Conservation (phyloP, 1,140 invertebrate species). For the Zeugodacus cucurbitae region DNA sequence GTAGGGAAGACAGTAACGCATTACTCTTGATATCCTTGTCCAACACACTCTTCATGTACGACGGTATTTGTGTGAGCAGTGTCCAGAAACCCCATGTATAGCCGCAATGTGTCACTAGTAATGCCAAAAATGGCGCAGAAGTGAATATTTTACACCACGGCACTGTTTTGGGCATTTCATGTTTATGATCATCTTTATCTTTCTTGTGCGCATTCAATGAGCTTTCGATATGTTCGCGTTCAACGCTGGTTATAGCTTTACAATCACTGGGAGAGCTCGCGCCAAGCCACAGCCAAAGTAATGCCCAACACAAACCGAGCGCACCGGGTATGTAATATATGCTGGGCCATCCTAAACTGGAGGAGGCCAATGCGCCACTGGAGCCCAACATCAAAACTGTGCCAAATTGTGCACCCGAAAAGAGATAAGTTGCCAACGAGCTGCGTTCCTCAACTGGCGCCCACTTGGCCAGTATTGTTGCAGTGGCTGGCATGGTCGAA, state of each 20-base stretch:
- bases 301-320: constrained; percentile 71
- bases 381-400: constrained; percentile 70
- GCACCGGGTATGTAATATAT: constrained; percentile 82
- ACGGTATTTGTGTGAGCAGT: constrained; percentile 89
- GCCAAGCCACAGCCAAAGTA: constrained; percentile 73
- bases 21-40: constrained; percentile 80
- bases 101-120: constrained; percentile 86
- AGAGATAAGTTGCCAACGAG: constrained; percentile 70
- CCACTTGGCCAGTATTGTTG: constrained; percentile 72
- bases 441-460: constrained; percentile 71
- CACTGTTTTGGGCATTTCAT: constrained; percentile 44
- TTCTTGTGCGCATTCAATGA: constrained; percentile 49
- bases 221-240: constrained; percentile 72
- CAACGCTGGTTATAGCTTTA: constrained; percentile 70
- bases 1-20: constrained; percentile 80
- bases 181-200: constrained; percentile 35
- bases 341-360: constrained; percentile 77
- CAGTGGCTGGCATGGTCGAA: constrained; percentile 80
- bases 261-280: constrained; percentile 75
- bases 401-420: constrained; percentile 77
- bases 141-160: constrained; percentile 85
- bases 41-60: constrained; percentile 87
- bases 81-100: constrained; percentile 96
- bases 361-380: constrained; percentile 75
- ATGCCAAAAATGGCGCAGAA: constrained; percentile 84